These are phyloP conservation scores for Mimachlamys varia DNA, from an alignment of 2,888 invertebrate species.

Conservation along the genomic window DNA sequence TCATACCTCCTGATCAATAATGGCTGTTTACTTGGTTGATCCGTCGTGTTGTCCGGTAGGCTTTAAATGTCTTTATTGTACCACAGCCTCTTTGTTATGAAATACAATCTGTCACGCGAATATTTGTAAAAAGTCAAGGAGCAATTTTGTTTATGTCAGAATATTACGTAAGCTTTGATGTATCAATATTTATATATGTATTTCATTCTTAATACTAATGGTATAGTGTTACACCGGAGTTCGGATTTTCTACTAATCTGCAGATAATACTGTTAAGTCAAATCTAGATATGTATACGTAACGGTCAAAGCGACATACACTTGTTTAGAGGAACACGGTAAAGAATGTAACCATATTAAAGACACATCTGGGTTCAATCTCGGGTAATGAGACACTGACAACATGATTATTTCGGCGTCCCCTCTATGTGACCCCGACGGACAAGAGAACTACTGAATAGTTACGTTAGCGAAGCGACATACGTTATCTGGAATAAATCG, in stretches of 20 bases:
- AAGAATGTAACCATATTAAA: too few relatives aligned
- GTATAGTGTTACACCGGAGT: background rate
- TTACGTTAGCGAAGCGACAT: too few relatives aligned
- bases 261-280: too few relatives aligned
- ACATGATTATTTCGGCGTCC: too few relatives aligned
- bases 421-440: too few relatives aligned
- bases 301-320: too few relatives aligned
- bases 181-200: background rate
- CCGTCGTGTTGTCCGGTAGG: background rate
- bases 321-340: too few relatives aligned
- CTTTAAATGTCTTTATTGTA: slow-evolving; percentile 1
- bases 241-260: background rate
- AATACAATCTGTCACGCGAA: background rate
- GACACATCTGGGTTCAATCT: too few relatives aligned
- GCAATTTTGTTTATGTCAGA: background rate
- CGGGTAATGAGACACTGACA: too few relatives aligned
- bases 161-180: background rate
- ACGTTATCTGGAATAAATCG: background rate
- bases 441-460: too few relatives aligned
- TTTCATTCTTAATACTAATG: background rate
- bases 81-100: background rate
- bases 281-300: background rate
- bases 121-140: background rate
- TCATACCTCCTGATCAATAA: background rate
- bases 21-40: background rate